These are phyloP conservation scores for Arizona elegans DNA, from an alignment of 2,113 vertebrate species.

Conservation along the genomic window DNA sequence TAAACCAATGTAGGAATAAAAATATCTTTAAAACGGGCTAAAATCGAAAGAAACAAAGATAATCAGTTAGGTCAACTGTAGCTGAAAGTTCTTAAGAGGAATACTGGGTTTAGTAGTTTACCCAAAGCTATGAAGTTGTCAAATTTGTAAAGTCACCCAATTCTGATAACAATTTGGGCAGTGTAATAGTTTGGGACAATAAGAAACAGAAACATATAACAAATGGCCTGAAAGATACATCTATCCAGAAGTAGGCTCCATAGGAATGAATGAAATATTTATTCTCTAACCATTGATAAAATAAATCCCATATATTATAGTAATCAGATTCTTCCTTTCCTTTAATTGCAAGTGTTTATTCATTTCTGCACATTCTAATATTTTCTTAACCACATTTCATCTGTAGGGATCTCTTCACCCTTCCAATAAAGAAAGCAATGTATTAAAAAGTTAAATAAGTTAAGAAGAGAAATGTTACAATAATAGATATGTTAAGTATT, in stretches of 20 bases:
- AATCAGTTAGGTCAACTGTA: background rate
- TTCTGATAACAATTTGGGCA: background rate
- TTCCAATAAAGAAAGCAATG: too few species aligned
- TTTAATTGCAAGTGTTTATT: too few species aligned
- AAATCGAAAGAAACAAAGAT: background rate
- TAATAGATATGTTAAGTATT: too few species aligned
- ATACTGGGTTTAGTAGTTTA: background rate
- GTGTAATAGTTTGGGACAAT: background rate
- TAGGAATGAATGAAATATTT: background rate
- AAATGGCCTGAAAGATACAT: background rate
- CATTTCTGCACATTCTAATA: too few species aligned
- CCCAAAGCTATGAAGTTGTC: background rate
- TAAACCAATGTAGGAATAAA: background rate
- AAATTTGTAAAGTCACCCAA: background rate
- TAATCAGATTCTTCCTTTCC: too few species aligned
- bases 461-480: too few species aligned
- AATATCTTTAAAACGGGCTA: background rate
- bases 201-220: background rate
- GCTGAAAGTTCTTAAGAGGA: background rate
- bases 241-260: background rate
- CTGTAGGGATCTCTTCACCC: too few species aligned
- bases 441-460: too few species aligned
- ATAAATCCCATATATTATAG: too few species aligned
- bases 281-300: too few species aligned
- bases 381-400: too few species aligned